phyloP scores from a whole-genome alignment of 2,888 invertebrate genomes.

The Drosophila tanythrix region DNA sequence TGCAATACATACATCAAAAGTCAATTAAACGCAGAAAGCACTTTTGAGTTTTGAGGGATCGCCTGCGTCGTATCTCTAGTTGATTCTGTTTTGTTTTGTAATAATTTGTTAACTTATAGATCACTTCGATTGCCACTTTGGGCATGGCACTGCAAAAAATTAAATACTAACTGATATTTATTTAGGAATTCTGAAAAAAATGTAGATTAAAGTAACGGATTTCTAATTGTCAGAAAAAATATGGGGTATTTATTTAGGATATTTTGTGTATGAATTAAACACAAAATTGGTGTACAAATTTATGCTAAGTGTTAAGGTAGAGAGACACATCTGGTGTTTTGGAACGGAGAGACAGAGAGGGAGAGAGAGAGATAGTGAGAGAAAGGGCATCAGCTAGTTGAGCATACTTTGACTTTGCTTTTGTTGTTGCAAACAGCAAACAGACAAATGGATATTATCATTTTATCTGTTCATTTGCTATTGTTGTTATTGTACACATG shows the following conservation, averaged over 20 bases:
- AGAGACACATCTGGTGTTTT: background rate
- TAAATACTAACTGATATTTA: background rate
- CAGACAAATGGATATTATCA: constrained; percentile 77
- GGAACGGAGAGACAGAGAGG: background rate
- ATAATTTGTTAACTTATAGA: too few relatives aligned
- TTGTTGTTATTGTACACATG: constrained; percentile 61
- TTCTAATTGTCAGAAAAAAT: background rate
- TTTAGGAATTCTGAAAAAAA: background rate
- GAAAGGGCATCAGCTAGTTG: background rate
- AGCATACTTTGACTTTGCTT: constrained; percentile 6
- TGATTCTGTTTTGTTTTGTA: background rate
- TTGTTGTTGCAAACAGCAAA: constrained; percentile 52
- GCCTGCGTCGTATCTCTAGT: background rate
- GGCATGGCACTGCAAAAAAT: background rate
- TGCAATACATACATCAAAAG: background rate
- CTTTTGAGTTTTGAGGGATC: background rate
- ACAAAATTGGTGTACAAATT: background rate
- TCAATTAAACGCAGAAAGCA: background rate
- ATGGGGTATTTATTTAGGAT: background rate
- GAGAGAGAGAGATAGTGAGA: background rate
- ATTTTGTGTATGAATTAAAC: background rate
- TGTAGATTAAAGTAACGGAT: rapidly evolving
- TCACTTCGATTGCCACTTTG: background rate
- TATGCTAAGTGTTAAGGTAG: background rate
- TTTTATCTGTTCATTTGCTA: constrained; percentile 69